These are phyloP conservation scores for Stegodyphus mimosarum DNA, from an alignment of 1,140 invertebrate genomes.

Conservation along the genomic window DNA sequence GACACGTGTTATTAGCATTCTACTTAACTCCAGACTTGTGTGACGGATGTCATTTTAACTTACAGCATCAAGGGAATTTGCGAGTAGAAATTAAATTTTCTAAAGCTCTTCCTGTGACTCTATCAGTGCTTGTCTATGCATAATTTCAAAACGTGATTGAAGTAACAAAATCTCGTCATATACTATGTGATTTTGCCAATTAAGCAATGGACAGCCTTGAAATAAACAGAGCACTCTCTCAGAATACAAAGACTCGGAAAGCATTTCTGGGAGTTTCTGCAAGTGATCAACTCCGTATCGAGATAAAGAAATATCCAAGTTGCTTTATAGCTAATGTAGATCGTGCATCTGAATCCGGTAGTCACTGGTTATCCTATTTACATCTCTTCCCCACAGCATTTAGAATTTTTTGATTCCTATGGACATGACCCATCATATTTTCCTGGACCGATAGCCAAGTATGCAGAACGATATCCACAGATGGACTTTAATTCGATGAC, in stretches of 20 bases:
- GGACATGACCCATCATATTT: slow-evolving; percentile 5
- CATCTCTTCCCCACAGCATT: neutral
- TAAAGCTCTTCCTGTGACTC: neutral
- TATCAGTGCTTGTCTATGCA: neutral
- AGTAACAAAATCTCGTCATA: slow-evolving; percentile 4
- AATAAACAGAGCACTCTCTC: neutral
- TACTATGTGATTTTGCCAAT: neutral
- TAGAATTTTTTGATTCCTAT: slow-evolving; percentile 25
- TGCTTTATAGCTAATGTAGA: slow-evolving; percentile 2
- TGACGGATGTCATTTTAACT: neutral
- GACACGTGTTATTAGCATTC: neutral
- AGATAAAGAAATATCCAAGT: neutral
- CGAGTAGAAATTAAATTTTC: neutral
- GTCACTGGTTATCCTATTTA: slow-evolving; percentile 2
- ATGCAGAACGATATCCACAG: neutral
- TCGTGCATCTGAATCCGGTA: neutral
- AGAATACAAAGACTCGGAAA: neutral
- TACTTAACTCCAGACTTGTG: slow-evolving; percentile 6
- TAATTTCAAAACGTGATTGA: slow-evolving; percentile 1
- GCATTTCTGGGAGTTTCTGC: neutral
- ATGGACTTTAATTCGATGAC: neutral
- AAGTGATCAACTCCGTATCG: neutral
- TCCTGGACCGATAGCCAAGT: neutral
- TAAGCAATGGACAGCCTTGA: neutral
- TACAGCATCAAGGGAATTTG: slow-evolving; percentile 15